Evolutionary conservation across 2,888 invertebrate genomes (phyloP), one percentile per base, ranked within the genome.

Genomic region (Cerastis leucographa): DNA sequence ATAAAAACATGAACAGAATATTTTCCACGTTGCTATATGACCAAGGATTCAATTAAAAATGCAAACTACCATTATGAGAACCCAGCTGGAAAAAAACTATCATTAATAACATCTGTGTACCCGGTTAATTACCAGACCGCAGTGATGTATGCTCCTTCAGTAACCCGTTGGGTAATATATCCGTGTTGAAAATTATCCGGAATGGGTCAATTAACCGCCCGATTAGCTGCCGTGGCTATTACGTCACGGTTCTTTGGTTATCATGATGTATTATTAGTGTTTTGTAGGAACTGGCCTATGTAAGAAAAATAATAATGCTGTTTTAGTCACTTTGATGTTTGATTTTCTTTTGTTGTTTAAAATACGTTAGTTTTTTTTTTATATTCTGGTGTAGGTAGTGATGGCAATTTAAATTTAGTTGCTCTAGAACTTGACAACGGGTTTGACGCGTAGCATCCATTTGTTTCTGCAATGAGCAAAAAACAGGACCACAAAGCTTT

Each of bases 141-240:
- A 76, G 78, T 84, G 87, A 87, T 85, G 71, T 83, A 88, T 87
- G 78, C 81, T 81, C 76, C 80, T 87, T 85, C 80, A 81, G 83
- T 83, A 86, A 76, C 74, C 85, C 86, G 79, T 80, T 80, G 75
- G 74, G 86, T 85, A 82, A 84, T 78, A 71, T 85, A 80, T 83
- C 79, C 81, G 78, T 74, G 87, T 81, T 84, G 84, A 84, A 85
- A 87, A 79, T 85, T 88, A 81, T 83, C 75, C 78, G 71, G 74
- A 83, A 84, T 65, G 67, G 84, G 83, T 80, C 87, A 88, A 87
- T 88, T 88, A 83, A 66, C 76, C 83, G 76, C 85, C 81, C 88
- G 81, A 80, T 88, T 87, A 85, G 80, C 65, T 72, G 51, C 67
- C 42, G 62, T 76, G 73, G 76, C 76, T 75, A 74, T 83, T 80